These are phyloP conservation scores for Arctocebus calabarensis DNA, from an alignment of 2,797 vertebrate genomes.

Conservation along the genomic window DNA sequence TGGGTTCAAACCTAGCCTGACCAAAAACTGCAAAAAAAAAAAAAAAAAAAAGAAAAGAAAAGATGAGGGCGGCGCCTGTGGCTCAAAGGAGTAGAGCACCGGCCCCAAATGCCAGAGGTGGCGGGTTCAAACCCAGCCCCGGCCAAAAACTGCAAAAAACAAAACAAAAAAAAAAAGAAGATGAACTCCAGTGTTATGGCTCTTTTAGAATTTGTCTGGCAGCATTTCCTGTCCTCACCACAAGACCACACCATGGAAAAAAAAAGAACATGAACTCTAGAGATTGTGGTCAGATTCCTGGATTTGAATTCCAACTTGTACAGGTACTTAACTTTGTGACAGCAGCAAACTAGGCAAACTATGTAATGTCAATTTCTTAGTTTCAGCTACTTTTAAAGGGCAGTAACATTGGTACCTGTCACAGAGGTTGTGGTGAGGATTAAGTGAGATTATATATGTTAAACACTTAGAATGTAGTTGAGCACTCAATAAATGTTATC, in stretches of 20 bases:
- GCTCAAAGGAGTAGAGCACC: no score
- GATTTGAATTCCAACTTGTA: neutral
- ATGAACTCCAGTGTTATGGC: neutral
- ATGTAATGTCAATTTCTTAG: conserved; percentile 28
- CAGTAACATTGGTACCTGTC: neutral
- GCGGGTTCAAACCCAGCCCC: no score
- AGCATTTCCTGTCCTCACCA: neutral
- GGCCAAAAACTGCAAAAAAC: no score
- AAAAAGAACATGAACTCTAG: neutral
- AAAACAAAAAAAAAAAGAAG: neutral
- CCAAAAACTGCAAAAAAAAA: no score
- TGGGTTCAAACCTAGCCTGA: no score
- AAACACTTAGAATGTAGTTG: conserved; percentile 31
- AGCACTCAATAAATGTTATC: conserved; percentile 22
- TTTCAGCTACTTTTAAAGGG: conserved; percentile 44
- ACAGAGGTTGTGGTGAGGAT: conserved; percentile 4
- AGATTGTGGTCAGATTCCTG: neutral
- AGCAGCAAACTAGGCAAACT: neutral
- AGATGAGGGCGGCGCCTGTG: no score
- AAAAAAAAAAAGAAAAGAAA: neutral
- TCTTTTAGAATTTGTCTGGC: neutral
- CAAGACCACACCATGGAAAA: neutral
- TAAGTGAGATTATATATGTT: conserved; percentile 59
- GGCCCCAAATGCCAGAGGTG: no score
- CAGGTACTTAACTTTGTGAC: neutral